Evolutionary conservation across 2,888 invertebrate genomes (phyloP), one percentile per base, ranked within the genome.

Genomic region (Mesodorylaimus sp.): DNA sequence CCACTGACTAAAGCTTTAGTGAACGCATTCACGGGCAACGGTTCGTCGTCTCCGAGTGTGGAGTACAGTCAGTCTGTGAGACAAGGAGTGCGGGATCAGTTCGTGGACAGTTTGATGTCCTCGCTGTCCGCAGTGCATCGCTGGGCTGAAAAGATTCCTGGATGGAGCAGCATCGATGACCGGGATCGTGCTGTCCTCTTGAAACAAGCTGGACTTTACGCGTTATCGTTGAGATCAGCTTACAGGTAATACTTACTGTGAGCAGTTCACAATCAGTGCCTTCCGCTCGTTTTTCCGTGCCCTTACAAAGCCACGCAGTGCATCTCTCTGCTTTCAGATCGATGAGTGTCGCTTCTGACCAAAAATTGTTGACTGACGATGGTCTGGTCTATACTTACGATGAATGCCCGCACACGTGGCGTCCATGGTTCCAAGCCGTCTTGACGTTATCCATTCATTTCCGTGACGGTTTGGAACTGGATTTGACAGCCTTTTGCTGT

Each of bases 131-230:
- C 88, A 58, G 85, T 91, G 55, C 79, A 80, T 62, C 77, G 80
- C 60, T 93, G 91, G 67, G 86, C 88, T 7, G 89, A 91, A 58
- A 87, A 86, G 70, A 84, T 95, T 57, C 95, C 95, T 0, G 93
- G 91, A 16, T 87, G 81, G 64, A 70, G 74, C 50, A 86, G 87
- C 47, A 74, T 95, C 45, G 78, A 79, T 59, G 74, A 76, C 51
- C 84, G 85, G 59, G 95, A 97, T 69, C 74, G 77, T 66, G 86
- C 88, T 60, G 75, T 89, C 47, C 76, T 95, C 41, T 85, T 93
- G 68, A 85, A 88, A 62, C 86, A 89, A 26, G 87, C 93, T 45
- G 83, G 88, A 50, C 75, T 95, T 55, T 91, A 95, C 69, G 74
- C 95, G 37, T 87, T 95, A 66, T 88, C 91, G 27, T 74, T 95